phyloP scores from a whole-genome alignment of 1,140 invertebrate genomes.

The Holotrichia oblita region DNA sequence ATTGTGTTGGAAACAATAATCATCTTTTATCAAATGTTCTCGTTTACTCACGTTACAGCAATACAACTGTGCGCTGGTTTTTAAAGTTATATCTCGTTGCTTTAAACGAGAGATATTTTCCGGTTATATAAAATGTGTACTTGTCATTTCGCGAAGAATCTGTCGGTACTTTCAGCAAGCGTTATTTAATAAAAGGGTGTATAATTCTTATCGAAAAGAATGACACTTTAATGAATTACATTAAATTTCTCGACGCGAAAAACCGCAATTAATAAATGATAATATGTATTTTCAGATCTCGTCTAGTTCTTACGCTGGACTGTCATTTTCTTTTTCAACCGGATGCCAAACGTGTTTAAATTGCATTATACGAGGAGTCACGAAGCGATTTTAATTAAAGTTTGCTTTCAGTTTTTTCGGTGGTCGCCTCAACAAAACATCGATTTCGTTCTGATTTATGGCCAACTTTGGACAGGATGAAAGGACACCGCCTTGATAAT shows the following conservation, averaged over 20 bases:
- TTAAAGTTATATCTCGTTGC: too few relatives aligned
- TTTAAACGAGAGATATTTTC: too few relatives aligned
- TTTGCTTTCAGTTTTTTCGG: neutral
- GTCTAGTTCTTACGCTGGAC: neutral
- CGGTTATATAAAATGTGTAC: neutral
- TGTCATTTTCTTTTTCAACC: neutral
- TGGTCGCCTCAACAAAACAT: conserved; percentile 21
- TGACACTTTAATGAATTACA: neutral
- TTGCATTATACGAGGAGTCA: neutral
- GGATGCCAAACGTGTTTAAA: conserved; percentile 8
- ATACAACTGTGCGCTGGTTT: too few relatives aligned
- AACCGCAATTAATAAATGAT: conserved; percentile 3
- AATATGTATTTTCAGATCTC: conserved; percentile 20
- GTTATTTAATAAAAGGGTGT: neutral
- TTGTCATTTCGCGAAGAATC: too few relatives aligned
- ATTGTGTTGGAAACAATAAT: neutral
- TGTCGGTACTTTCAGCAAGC: neutral
- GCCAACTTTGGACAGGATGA: neutral
- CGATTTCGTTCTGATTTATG: conserved; percentile 26
- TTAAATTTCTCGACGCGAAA: neutral
- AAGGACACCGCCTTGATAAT: conserved; percentile 12
- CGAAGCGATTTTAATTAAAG: conserved; percentile 6
- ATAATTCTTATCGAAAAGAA: neutral
- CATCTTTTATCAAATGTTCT: neutral
- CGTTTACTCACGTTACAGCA: neutral